Evolutionary conservation across 2,797 vertebrate genomes (phyloP).

Genomic region (Potorous gilbertii): DNA sequence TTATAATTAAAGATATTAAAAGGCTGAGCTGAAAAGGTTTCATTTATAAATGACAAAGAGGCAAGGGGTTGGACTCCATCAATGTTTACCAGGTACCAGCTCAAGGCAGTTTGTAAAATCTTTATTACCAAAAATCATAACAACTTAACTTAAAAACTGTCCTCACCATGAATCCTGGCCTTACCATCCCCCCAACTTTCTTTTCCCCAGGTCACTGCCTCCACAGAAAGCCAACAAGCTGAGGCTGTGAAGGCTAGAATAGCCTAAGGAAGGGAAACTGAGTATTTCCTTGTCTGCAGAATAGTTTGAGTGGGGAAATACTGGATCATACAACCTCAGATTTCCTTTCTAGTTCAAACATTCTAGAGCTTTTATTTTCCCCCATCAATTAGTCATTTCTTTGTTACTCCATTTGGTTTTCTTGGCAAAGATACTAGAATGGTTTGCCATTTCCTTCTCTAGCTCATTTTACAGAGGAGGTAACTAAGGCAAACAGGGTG

Average conservation of each 20-base stretch:
- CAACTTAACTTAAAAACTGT: not conserved
- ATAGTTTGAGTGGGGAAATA: not conserved
- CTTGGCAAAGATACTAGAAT: not conserved
- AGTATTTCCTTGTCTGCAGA: not conserved
- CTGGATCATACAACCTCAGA: not conserved
- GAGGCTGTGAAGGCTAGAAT: not conserved
- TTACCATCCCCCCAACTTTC: not conserved
- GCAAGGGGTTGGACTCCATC: not conserved
- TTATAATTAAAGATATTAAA: not conserved
- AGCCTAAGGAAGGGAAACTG: not conserved
- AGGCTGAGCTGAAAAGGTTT: fast-evolving
- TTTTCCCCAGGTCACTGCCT: not conserved
- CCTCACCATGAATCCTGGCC: not conserved
- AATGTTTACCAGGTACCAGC: not conserved
- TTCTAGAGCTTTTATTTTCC: not conserved
- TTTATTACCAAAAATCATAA: not conserved
- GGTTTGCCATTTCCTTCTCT: not conserved
- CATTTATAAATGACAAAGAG: not conserved
- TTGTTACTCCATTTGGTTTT: not conserved
- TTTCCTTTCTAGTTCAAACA: not conserved
- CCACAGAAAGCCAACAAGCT: not conserved
- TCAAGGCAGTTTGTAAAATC: not conserved
- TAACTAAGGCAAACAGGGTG: not conserved
- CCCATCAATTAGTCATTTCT: not conserved
- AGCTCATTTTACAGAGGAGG: not conserved